phyloP scores from a whole-genome alignment of 2,113 vertebrate species.

The Kryptolebias marmoratus region DNA sequence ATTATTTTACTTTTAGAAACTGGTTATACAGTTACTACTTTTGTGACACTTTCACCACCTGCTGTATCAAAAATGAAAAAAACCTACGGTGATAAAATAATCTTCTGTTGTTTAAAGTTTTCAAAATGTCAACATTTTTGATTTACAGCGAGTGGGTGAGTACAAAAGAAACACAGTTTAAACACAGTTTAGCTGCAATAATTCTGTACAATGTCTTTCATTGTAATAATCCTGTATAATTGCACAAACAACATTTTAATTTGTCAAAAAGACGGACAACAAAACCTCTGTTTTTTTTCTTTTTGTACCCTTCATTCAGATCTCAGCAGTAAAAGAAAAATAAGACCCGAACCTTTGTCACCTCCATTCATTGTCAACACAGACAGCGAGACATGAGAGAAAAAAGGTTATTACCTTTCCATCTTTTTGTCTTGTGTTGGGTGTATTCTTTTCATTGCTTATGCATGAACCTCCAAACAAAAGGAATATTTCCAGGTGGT shows the following conservation, averaged over 20 bases:
- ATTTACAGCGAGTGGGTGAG: background rate
- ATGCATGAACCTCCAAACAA: slow-evolving; percentile 51
- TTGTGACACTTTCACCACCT: background rate
- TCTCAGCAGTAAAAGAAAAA: slow-evolving; percentile 5
- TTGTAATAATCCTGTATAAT: background rate
- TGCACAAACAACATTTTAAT: slow-evolving; percentile 7
- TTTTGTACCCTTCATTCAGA: background rate
- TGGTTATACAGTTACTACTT: background rate
- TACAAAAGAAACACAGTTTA: too few species aligned
- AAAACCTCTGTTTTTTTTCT: background rate
- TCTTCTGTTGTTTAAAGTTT: background rate
- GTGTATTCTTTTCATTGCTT: slow-evolving; percentile 33
- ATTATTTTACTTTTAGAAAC: too few species aligned
- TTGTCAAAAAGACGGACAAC: background rate
- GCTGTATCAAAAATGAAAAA: background rate
- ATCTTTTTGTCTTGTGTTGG: slow-evolving; percentile 26
- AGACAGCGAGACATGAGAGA: slow-evolving; percentile 19
- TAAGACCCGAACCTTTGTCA: slow-evolving; percentile 17
- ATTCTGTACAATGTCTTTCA: background rate
- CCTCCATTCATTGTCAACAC: slow-evolving; percentile 14
- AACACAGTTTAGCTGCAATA: background rate
- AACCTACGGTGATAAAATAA: background rate
- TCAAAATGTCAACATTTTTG: background rate
- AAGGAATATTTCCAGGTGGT: slow-evolving; percentile 46
- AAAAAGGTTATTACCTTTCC: slow-evolving; percentile 36